A percentile compares a stretch with the other conserved stretches of the same genome.
phyloP scores from a whole-genome alignment of 2,888 invertebrate genomes.

The Exephanes ischioxanthus region DNA sequence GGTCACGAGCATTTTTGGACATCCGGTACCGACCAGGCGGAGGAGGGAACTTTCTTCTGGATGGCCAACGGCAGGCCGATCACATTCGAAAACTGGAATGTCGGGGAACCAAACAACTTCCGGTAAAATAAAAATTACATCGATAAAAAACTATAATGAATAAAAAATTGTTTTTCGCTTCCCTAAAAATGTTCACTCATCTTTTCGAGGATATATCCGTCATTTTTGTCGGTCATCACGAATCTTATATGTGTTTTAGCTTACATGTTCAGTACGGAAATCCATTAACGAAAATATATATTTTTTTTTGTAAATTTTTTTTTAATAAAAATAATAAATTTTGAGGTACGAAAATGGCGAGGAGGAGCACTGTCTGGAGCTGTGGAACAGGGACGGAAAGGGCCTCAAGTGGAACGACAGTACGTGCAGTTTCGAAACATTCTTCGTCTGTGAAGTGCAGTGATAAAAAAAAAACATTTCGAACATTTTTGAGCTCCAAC shows the following conservation, averaged over 20 bases:
- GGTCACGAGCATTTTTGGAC: slow-evolving; percentile 98
- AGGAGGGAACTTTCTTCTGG: slow-evolving; percentile 97
- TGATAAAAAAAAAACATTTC: slow-evolving; percentile 70
- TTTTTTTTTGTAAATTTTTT: background rate
- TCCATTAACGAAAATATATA: background rate
- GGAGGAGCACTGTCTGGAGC: slow-evolving; percentile 95
- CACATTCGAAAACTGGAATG: slow-evolving; percentile 97
- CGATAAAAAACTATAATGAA: background rate
- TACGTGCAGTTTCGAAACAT: slow-evolving; percentile 97
- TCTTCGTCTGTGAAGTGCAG: slow-evolving; percentile 95
- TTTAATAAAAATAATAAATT: slow-evolving; percentile 9
- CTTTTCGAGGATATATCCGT: too few relatives aligned
- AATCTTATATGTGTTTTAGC: too few relatives aligned
- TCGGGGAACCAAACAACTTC: slow-evolving; percentile 97
- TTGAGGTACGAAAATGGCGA: slow-evolving; percentile 95
- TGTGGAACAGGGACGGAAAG: slow-evolving; percentile 97
- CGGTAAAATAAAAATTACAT: slow-evolving; percentile 72
- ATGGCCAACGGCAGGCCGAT: slow-evolving; percentile 96
- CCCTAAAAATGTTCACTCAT: too few relatives aligned
- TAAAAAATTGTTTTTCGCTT: background rate
- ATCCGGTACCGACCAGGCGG: slow-evolving; percentile 95
- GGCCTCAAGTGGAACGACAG: slow-evolving; percentile 97
- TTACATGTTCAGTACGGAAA: background rate
- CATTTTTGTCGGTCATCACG: too few relatives aligned
- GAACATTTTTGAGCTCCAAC: slow-evolving; percentile 31